Percentiles rank a stretch among this genome's conserved stretches.
These are phyloP conservation scores for Anguilla anguilla DNA, from an alignment of 2,797 vertebrate genomes.

Conservation along the genomic window DNA sequence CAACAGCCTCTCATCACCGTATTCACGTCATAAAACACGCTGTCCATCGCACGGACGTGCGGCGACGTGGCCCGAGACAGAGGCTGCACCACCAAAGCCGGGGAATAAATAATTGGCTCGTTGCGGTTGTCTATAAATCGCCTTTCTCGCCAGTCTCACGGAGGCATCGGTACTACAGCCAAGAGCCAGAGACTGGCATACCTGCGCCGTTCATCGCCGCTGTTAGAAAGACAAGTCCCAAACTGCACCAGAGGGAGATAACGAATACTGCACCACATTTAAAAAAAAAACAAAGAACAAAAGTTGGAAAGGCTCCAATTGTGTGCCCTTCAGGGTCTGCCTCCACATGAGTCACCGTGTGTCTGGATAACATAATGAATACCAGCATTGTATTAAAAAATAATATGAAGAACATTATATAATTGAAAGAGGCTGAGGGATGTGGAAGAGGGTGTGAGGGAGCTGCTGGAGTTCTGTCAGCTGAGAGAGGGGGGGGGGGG, in stretches of 20 bases:
- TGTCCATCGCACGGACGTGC: neutral
- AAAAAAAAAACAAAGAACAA: neutral
- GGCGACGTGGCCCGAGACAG: neutral
- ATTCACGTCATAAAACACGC: neutral
- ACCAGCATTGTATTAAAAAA: conserved; percentile 4
- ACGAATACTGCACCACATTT: neutral
- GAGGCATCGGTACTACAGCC: neutral
- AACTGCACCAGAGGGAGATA: neutral
- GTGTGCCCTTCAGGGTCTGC: neutral
- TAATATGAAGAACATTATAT: neutral
- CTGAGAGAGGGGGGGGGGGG: neutral
- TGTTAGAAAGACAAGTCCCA: neutral
- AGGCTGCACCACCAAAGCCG: neutral
- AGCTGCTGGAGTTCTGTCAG: neutral
- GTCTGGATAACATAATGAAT: neutral
- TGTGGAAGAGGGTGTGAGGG: neutral
- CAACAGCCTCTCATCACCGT: neutral
- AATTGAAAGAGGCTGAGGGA: neutral
- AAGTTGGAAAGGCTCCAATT: neutral
- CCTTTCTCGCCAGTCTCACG: neutral
- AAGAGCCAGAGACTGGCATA: neutral
- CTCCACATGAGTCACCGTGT: neutral
- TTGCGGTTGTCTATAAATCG: neutral
- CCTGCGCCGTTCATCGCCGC: neutral
- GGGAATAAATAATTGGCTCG: neutral